Percentiles rank a stretch among this genome's conserved stretches.
These are phyloP conservation scores for Leucoraja ocellata DNA, from an alignment of 2,797 vertebrate species.

Conservation along the genomic window DNA sequence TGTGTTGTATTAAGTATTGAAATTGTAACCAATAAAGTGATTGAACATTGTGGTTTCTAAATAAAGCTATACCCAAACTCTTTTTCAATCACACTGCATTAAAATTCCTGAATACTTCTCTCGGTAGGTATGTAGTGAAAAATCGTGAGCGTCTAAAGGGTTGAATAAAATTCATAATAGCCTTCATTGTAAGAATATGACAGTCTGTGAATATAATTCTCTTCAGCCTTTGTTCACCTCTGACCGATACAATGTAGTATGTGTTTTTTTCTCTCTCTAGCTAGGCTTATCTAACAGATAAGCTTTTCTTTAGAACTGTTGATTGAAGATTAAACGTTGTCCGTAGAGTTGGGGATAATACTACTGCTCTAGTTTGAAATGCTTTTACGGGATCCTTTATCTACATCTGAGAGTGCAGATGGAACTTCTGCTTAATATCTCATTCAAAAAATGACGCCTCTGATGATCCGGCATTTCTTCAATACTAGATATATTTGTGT, in stretches of 20 bases:
- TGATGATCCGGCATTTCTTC: too few relatives aligned
- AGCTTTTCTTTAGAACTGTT: too few relatives aligned
- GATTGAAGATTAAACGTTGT: too few relatives aligned
- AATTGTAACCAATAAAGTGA: neutral
- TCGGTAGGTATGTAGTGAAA: neutral
- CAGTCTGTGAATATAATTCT: neutral
- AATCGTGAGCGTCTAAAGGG: neutral
- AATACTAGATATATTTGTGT: too few relatives aligned
- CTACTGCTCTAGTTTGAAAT: too few relatives aligned
- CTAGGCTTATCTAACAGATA: neutral
- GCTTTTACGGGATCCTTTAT: too few relatives aligned
- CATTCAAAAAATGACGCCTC: too few relatives aligned
- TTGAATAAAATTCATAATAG: conserved; percentile 8
- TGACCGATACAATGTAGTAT: neutral
- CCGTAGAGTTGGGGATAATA: too few relatives aligned
- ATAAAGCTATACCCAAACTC: neutral
- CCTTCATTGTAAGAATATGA: neutral
- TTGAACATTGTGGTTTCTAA: neutral
- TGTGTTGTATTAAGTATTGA: neutral
- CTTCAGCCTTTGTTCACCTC: neutral
- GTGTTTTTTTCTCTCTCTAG: neutral
- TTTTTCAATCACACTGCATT: neutral
- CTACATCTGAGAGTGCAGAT: too few relatives aligned
- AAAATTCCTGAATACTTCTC: neutral
- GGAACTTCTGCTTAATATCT: too few relatives aligned